These are phyloP conservation scores for Strix uralensis DNA, from an alignment of 2,113 vertebrate species.

Conservation along the genomic window DNA sequence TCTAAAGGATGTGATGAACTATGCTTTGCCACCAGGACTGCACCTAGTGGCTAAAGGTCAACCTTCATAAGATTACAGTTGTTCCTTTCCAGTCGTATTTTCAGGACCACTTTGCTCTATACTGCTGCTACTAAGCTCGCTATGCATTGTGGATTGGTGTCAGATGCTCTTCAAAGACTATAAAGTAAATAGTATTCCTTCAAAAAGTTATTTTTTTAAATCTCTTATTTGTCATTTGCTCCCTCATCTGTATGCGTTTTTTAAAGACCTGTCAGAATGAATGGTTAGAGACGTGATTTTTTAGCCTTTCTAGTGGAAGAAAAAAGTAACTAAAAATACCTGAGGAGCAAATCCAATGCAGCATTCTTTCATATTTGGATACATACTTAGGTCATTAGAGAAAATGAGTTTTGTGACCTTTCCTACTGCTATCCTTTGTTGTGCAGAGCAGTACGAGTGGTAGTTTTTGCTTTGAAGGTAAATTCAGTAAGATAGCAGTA, in stretches of 20 bases:
- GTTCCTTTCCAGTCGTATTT: not conserved
- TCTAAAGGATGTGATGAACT: not conserved
- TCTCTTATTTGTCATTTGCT: not conserved
- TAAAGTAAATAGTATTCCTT: not conserved
- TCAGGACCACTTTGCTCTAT: not conserved
- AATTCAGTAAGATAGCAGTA: not conserved
- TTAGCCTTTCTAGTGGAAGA: not conserved
- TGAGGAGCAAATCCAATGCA: not conserved
- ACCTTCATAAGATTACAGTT: not conserved
- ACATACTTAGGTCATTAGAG: not conserved
- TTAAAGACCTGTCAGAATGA: not conserved
- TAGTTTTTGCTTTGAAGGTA: not conserved
- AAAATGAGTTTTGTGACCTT: conserved; percentile 26
- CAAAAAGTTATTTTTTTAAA: not conserved
- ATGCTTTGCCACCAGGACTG: not conserved
- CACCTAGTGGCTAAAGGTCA: not conserved
- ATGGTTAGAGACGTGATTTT: not conserved
- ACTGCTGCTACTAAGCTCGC: not conserved
- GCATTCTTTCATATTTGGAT: not conserved
- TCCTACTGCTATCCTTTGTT: not conserved
- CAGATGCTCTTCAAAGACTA: not conserved
- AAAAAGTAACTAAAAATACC: not conserved
- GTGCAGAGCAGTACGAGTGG: not conserved
- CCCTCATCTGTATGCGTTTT: not conserved
- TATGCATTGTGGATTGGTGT: not conserved